These are phyloP conservation scores for Hydra vulgaris DNA, from an alignment of 30 jellyfish, hydroid and myxozoan species.

Conservation along the genomic window DNA sequence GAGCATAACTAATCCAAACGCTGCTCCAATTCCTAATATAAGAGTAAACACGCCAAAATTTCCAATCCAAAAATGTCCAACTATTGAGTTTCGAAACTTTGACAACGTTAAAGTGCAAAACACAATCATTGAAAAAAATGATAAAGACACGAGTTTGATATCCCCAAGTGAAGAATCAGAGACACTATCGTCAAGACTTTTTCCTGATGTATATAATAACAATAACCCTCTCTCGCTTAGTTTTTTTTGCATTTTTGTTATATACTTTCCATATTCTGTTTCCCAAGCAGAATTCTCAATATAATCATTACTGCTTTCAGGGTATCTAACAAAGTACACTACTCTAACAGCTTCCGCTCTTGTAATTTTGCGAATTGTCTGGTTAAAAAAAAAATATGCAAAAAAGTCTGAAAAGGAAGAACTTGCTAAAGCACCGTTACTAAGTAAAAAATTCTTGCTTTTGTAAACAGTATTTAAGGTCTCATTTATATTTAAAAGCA, in stretches of 20 bases:
- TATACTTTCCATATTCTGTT: conserved; percentile 21
- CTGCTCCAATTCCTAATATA: conserved; percentile 70
- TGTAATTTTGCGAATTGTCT: conserved; percentile 20
- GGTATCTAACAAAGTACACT: conserved; percentile 48
- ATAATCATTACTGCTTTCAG: conserved; percentile 29
- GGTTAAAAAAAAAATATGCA: conserved; percentile 29
- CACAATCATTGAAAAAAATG: conserved; percentile 52
- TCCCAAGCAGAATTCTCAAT: conserved; percentile 58
- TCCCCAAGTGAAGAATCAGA: conserved; percentile 71
- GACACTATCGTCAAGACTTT: conserved; percentile 71
- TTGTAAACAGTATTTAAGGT: conserved; percentile 36
- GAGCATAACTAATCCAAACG: conserved; percentile 75
- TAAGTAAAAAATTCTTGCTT: conserved; percentile 16
- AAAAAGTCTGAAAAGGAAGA: conserved; percentile 42
- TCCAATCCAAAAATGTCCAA: conserved; percentile 68
- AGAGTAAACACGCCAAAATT: conserved; percentile 62
- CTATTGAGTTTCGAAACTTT: conserved; percentile 35
- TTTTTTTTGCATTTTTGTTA: conserved; percentile 12
- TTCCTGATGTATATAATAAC: conserved; percentile 46
- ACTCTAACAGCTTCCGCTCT: conserved; percentile 61
- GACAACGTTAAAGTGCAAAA: conserved; percentile 63
- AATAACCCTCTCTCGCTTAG: conserved; percentile 25
- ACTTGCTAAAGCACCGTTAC: conserved; percentile 45
- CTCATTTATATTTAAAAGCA: conserved; percentile 15
- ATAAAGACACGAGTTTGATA: conserved; percentile 41